These are phyloP conservation scores for Sciurus vulgaris DNA, from an alignment of 2,797 vertebrate species.

Conservation along the genomic window DNA sequence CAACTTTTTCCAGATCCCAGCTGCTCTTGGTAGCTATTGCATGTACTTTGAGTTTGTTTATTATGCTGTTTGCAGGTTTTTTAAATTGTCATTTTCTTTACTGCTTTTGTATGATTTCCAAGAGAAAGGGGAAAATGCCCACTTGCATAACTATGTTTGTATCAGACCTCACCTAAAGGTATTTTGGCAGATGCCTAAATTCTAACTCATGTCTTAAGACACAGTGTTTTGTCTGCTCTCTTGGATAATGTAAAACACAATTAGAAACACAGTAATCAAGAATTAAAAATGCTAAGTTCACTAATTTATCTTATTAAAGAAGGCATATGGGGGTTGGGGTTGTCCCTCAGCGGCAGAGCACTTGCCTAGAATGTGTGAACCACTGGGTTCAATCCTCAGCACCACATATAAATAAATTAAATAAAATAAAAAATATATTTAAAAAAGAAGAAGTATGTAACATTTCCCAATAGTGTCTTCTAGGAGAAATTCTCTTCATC, in stretches of 20 bases:
- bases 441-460: background rate
- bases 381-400: no score
- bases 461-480: constrained; percentile 24
- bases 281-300: background rate
- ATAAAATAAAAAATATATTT: no score
- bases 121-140: background rate
- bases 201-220: background rate
- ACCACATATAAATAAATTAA: no score
- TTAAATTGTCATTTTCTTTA: background rate
- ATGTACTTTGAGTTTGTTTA: background rate
- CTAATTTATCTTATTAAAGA: constrained; percentile 10
- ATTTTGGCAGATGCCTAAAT: constrained; percentile 29
- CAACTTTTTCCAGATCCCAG: background rate
- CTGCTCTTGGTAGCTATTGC: background rate
- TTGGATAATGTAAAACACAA: constrained; percentile 10
- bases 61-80: background rate
- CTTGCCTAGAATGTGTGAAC: no score
- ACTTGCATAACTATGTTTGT: background rate
- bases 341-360: no score
- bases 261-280: background rate
- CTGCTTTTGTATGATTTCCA: constrained; percentile 17
- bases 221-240: background rate
- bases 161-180: background rate
- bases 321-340: background rate
- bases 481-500: constrained; percentile 41